phyloP scores from a whole-genome alignment of 1,140 invertebrate species.

The Amphibalanus amphitrite region DNA sequence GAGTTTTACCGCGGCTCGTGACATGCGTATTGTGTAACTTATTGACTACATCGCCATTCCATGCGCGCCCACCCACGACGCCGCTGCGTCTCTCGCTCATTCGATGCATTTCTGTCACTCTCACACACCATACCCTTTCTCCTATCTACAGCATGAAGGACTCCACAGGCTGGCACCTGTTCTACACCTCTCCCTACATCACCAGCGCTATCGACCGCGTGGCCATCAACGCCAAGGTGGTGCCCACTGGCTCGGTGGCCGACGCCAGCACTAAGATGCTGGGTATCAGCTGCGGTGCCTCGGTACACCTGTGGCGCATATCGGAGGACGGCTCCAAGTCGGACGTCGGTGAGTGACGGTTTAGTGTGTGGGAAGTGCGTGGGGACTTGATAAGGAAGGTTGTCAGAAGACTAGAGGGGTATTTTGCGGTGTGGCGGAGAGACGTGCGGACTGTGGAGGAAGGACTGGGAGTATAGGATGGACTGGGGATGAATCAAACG shows the following conservation, averaged over 20 bases:
- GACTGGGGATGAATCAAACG: too few species aligned
- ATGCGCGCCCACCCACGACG: background rate
- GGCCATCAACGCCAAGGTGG: constrained; percentile 86
- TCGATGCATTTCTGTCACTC: background rate
- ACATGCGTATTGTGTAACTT: background rate
- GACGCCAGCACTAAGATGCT: constrained; percentile 58
- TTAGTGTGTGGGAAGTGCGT: too few species aligned
- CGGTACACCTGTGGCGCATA: constrained; percentile 77
- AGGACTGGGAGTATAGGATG: too few species aligned
- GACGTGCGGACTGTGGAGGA: too few species aligned
- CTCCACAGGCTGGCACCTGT: constrained; percentile 84
- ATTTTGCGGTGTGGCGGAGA: too few species aligned
- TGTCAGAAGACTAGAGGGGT: too few species aligned
- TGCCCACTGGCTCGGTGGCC: constrained; percentile 28
- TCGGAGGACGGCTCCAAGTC: constrained; percentile 55
- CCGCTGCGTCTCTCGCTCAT: background rate
- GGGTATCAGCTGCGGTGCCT: constrained; percentile 63
- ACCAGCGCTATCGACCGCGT: constrained; percentile 77
- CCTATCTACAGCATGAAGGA: constrained; percentile 41
- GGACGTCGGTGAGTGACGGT: constrained; percentile 48
- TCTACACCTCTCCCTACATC: constrained; percentile 82
- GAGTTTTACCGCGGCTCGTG: too few species aligned
- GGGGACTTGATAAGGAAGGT: too few species aligned
- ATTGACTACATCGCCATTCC: constrained; percentile 6
- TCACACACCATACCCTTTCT: background rate